Evolutionary conservation across 2,797 vertebrate genomes (phyloP), one percentile per base, ranked within the genome.

Genomic region (Petrocephalus sullivani): DNA sequence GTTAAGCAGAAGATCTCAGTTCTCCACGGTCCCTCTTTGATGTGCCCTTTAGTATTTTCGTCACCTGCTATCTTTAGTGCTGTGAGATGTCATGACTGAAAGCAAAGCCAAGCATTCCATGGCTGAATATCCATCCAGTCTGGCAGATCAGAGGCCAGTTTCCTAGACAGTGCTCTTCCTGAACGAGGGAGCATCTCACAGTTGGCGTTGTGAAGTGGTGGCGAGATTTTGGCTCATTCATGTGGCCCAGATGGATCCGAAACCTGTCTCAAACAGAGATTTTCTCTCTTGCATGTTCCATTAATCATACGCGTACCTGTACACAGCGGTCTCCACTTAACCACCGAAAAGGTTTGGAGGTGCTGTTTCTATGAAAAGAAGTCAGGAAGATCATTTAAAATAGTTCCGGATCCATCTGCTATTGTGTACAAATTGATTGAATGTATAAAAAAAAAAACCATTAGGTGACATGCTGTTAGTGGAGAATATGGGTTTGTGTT

Each of bases 41-140:
- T 86, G 88, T 88, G 91, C 16, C 37, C 0, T 86, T 87, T 60
- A 88, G 46, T 87, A 90, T 88, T 90, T 87, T 71, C 33, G 28
- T 71, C 64, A 71, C 10, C 10, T 71, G 64, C 64, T 71, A 71
- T 14, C 64, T 71, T 71, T 71, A 37, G 64, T 33, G 64, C 28
- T 37, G 61, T 33, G 64, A 71, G 64, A 37, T 12, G 28, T 71
- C 64, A 71, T 71, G 3, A 28, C 64, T 16, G 64, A 33, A 37
- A 16, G 64, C 64, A 37, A 71, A 71, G 64, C 28, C 64, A 71
- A 33, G 64, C 61, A 23, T 71, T 71, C 64, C 64, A 14, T 12
- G 64, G 64, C 33, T 82, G 75, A 90, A 90, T 87, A 54, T 89
- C 90, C 90, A 90, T 91, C 83, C 67, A 71, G 28, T 71, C 64